Evolutionary conservation across 2,888 invertebrate genomes (phyloP).

Genomic region (Timema cristinae): DNA sequence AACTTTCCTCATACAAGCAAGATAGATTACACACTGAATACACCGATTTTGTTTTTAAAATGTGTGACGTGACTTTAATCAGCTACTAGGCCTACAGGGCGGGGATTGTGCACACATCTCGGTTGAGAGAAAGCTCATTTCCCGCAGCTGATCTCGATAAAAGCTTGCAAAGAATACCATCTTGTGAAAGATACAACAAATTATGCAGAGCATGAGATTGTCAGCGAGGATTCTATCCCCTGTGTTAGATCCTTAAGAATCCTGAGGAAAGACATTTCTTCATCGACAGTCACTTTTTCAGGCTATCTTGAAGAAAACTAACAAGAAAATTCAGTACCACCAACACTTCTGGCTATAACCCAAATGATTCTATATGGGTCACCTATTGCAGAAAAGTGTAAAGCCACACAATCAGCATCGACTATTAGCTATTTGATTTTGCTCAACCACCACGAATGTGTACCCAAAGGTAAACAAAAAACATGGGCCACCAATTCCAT

Average conservation of each 20-base stretch:
- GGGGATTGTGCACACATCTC: no score
- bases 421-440: background rate
- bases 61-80: background rate
- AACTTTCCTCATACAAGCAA: background rate
- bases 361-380: background rate
- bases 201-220: background rate
- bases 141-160: background rate
- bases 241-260: background rate
- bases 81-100: background rate
- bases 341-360: background rate
- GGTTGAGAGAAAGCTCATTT: background rate
- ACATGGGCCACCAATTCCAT: background rate
- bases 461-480: constrained; percentile 1
- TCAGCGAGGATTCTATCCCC: background rate
- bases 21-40: background rate
- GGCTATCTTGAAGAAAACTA: background rate
- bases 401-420: no score
- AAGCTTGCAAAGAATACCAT: background rate
- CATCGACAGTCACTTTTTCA: background rate
- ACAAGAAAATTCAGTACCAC: background rate
- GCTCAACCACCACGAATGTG: constrained; percentile 2
- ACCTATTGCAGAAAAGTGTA: no score
- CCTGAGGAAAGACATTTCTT: no score
- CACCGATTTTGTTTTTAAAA: background rate
- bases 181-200: constrained; percentile 7